Evolutionary conservation across 2,888 invertebrate species (phyloP), one percentile per base, ranked within the genome.

Genomic region (Drosophila histrio): DNA sequence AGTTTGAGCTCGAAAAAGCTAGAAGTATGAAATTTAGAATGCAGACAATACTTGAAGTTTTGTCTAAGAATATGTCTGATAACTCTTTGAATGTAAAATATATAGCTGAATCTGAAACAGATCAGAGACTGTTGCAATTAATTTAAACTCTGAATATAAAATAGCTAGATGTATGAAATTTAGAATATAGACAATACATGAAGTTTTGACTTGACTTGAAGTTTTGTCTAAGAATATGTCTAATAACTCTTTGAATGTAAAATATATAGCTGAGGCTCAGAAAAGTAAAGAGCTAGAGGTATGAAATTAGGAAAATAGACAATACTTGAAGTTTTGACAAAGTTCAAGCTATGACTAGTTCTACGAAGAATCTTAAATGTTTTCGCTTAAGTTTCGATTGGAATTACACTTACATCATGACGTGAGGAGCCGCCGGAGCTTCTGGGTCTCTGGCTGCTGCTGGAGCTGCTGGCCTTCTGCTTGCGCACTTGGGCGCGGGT

Each of bases 401-500:
- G 11, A 21, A 13, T 11, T 9, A 8, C 15, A 72, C 67, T 81
- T 46, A 82, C 83, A 65, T 83, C 83, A 21, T 83, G 80, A 11
- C 80, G 77, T 1, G 79, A 72, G 11, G 81, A 82, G 41, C 61
- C 62, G 11, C 86, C 88, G 15, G 79, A 78, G 43, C 66, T 72
- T 28, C 89, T 80, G 13, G 89, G 81, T 24, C 90, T 79, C 64
- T 89, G 89, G 77, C 84, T 89, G 76, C 83, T 89, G 75, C 80
- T 80, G 57, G 84, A 62, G 61, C 87, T 88, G 76, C 75, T 89
- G 39, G 88, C 66, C 88, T 92, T 90, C 81, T 93, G 93, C 89
- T 93, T 94, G 78, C 94, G 93, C 90, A 94, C 93, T 68, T 94
- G 94, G 88, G 94, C 94, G 82, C 94, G 94, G 81, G 94, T 94